These are phyloP conservation scores for Ametastegia equiseti DNA, from an alignment of 2,888 invertebrate genomes.

Conservation along the genomic window DNA sequence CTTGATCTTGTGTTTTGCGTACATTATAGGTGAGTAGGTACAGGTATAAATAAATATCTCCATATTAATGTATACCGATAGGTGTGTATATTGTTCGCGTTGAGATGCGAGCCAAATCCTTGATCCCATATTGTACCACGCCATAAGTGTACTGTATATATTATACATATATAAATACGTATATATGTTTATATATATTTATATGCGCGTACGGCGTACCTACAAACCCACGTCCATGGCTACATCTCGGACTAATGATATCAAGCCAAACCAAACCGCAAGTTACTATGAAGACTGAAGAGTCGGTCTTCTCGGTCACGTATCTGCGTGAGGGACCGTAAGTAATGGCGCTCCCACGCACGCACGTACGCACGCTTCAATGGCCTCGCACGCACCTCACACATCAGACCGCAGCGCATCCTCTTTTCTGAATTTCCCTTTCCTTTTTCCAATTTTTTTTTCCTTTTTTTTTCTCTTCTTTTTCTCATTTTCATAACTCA, in stretches of 20 bases:
- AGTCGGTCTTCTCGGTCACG: background rate
- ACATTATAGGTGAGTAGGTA: background rate
- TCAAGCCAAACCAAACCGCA: constrained; percentile 19
- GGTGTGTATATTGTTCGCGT: too few species aligned
- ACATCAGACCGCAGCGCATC: constrained; percentile 47
- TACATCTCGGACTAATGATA: background rate
- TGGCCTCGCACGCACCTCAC: constrained; percentile 45
- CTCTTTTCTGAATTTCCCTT: constrained; percentile 10
- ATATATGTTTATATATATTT: background rate
- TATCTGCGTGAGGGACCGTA: constrained; percentile 51
- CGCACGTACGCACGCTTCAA: constrained; percentile 47
- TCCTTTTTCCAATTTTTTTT: background rate
- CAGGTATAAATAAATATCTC: background rate
- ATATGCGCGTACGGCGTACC: background rate
- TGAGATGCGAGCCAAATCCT: too few species aligned
- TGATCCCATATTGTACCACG: too few species aligned
- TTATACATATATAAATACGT: background rate
- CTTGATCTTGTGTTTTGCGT: too few species aligned
- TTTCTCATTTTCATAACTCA: background rate
- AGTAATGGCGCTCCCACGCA: constrained; percentile 53
- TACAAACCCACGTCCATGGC: background rate
- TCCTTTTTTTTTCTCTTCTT: background rate
- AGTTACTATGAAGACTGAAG: background rate
- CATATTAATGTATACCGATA: background rate
- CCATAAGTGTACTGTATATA: background rate